These are phyloP conservation scores for Camponotus floridanus DNA, from an alignment of 1,140 invertebrate species.

Conservation along the genomic window DNA sequence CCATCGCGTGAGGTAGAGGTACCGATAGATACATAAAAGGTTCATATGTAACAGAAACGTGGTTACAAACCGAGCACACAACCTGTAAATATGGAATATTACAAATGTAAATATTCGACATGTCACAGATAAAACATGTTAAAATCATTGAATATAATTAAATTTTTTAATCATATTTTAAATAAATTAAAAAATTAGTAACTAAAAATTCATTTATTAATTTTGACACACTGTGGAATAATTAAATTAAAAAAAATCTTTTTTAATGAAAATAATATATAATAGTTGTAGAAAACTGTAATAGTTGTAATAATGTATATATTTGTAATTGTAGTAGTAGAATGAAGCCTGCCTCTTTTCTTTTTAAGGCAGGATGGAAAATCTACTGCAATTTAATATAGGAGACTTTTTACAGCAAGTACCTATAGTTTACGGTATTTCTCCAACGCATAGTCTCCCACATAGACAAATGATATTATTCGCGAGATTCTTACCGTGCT, in stretches of 20 bases:
- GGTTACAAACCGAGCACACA: constrained; percentile 89
- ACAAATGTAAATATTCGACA: neutral
- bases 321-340: constrained; percentile 62
- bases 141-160: neutral
- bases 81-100: constrained; percentile 85
- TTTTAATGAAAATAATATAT: neutral
- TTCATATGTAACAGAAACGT: constrained; percentile 91
- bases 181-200: neutral
- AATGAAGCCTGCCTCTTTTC: constrained; percentile 68
- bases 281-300: neutral
- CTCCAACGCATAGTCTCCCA: constrained; percentile 75
- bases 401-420: constrained; percentile 77
- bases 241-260: neutral
- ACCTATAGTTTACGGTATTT: constrained; percentile 52
- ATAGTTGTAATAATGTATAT: neutral
- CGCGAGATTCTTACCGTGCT: constrained; percentile 87
- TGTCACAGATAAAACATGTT: neutral
- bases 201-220: neutral
- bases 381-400: constrained; percentile 73
- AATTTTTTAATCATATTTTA: neutral
- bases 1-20: constrained; percentile 90
- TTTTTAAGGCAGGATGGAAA: constrained; percentile 76
- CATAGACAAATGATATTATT: neutral
- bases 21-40: constrained; percentile 92
- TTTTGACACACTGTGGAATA: neutral